A percentile compares a stretch with the other conserved stretches of the same genome.
Evolutionary conservation across 2,797 vertebrate species (phyloP).

Genomic region (Sparus aurata): DNA sequence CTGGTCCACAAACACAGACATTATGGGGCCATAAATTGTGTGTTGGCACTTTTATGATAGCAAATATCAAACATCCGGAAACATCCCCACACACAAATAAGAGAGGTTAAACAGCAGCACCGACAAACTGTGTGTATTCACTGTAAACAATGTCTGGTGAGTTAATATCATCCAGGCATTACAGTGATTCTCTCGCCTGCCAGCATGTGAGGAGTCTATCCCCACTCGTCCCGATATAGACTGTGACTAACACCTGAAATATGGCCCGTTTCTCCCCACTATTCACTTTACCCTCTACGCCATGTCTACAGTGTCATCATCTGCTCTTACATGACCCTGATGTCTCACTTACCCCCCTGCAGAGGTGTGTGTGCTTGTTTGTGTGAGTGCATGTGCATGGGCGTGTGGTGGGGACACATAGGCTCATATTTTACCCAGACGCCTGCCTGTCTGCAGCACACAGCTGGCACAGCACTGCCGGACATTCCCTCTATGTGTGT

Average conservation of each 20-base stretch:
- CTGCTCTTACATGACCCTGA: conserved; percentile 72
- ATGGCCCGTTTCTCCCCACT: conserved; percentile 61
- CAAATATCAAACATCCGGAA: conserved; percentile 47
- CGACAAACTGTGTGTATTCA: conserved; percentile 31
- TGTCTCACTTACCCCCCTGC: conserved; percentile 78
- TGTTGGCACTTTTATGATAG: conserved; percentile 27
- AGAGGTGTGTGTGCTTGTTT: conserved; percentile 44
- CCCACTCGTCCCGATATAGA: conserved; percentile 62
- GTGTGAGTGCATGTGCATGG: conserved; percentile 32
- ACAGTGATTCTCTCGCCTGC: conserved; percentile 35
- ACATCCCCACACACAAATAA: conserved; percentile 30
- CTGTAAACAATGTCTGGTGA: conserved; percentile 39
- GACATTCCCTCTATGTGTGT: conserved; percentile 71
- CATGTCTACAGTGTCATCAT: conserved; percentile 79
- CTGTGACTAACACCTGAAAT: conserved; percentile 72
- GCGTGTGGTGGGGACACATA: conserved; percentile 52
- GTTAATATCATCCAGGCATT: conserved; percentile 6
- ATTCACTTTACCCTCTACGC: conserved; percentile 69
- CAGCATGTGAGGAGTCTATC: conserved; percentile 28
- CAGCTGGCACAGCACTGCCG: conserved; percentile 70
- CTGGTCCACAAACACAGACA: conserved; percentile 26
- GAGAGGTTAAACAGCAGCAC: conserved; percentile 25
- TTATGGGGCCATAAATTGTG: conserved; percentile 30
- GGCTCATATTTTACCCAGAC: conserved; percentile 84
- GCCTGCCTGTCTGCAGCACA: conserved; percentile 82